These are phyloP conservation scores for Pedetes capensis DNA, from an alignment of 2,113 vertebrate species.

Conservation along the genomic window DNA sequence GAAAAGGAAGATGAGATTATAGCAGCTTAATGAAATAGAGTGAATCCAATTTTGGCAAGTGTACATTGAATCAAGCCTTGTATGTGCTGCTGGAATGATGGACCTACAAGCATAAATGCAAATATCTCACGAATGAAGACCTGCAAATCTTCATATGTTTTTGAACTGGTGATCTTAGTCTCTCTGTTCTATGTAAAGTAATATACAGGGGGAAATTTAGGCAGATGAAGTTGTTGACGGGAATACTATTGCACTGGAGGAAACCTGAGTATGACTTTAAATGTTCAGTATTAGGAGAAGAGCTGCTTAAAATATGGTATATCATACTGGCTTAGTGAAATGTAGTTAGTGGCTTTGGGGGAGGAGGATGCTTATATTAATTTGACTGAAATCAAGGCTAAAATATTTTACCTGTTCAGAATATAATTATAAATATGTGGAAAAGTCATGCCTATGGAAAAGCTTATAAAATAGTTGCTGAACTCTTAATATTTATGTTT, in stretches of 20 bases:
- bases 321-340: neutral
- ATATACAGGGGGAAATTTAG: neutral
- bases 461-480: neutral
- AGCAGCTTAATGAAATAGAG: neutral
- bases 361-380: neutral
- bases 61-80: neutral
- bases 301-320: neutral
- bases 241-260: neutral
- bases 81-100: neutral
- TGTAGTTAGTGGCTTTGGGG: neutral
- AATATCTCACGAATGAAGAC: neutral
- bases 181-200: neutral
- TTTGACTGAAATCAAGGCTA: neutral
- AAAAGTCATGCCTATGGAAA: neutral
- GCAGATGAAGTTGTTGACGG: neutral
- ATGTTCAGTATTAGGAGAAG: neutral
- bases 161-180: neutral
- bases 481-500: constrained; percentile 13
- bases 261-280: neutral
- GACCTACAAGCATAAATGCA: neutral
- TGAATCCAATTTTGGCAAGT: neutral
- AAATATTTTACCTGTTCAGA: neutral
- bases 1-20: neutral
- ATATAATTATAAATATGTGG: neutral
- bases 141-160: neutral